Conservation (phyloP, 2,113 vertebrate species). For the Hemiprocne comata region DNA sequence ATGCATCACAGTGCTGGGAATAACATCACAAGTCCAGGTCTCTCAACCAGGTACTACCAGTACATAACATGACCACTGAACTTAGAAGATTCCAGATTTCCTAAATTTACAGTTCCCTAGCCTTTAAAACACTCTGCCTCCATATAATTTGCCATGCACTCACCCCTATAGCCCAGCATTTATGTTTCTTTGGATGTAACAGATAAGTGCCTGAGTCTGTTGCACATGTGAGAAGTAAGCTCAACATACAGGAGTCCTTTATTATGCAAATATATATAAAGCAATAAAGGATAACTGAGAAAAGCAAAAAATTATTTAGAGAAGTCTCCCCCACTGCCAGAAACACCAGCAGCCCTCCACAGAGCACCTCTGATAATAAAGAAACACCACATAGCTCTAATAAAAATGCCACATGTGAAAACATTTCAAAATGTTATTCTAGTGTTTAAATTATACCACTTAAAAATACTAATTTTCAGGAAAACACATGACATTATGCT, state of each 20-base stretch:
- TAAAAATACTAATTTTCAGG: background rate
- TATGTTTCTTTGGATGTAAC: background rate
- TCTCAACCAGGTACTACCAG: background rate
- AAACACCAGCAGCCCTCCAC: background rate
- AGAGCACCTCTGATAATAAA: background rate
- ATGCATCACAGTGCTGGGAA: background rate
- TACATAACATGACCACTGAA: background rate
- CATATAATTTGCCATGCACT: background rate
- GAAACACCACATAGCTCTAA: background rate
- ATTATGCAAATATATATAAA: background rate
- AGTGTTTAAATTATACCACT: background rate
- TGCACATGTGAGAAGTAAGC: background rate
- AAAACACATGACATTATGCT: fast-evolving
- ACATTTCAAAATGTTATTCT: background rate
- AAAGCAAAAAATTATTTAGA: background rate
- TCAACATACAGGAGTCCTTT: background rate
- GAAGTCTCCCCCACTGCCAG: background rate
- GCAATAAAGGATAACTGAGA: background rate
- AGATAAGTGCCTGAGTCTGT: background rate
- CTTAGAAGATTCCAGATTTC: background rate
- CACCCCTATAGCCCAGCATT: background rate
- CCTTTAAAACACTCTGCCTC: background rate
- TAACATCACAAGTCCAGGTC: background rate
- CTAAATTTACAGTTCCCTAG: background rate
- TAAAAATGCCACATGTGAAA: background rate